These are phyloP conservation scores for Montipora foliosa DNA, from an alignment of 64 coral and sea anemone genomes.

Conservation along the genomic window DNA sequence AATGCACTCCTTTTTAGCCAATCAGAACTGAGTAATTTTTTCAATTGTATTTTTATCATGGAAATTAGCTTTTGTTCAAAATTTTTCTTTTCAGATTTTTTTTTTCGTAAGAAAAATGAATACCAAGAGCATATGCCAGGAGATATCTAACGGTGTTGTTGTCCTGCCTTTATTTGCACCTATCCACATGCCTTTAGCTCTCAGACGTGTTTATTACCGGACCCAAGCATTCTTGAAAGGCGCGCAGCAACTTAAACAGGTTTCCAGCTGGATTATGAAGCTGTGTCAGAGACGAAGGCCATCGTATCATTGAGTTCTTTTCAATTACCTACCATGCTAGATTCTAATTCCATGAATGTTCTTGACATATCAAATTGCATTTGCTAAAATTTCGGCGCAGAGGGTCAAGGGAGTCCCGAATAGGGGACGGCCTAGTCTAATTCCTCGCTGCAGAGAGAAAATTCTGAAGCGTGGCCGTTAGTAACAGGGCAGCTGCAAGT, in stretches of 20 bases:
- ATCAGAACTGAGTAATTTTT: too few relatives aligned
- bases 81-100: too few relatives aligned
- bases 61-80: too few relatives aligned
- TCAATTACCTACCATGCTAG: not conserved
- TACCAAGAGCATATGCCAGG: not conserved
- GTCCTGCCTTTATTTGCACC: too few relatives aligned
- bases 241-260: not conserved
- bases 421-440: constrained; percentile 19
- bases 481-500: constrained; percentile 27
- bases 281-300: not conserved
- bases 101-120: not conserved
- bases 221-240: constrained; percentile 15
- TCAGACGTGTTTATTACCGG: not conserved
- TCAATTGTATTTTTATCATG: too few relatives aligned
- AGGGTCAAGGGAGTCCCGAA: too few relatives aligned
- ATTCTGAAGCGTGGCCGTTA: not conserved
- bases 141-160: too few relatives aligned
- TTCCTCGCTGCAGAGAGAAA: constrained; percentile 27
- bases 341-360: not conserved
- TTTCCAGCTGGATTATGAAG: not conserved
- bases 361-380: not conserved
- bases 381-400: not conserved
- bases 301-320: constrained; percentile 23
- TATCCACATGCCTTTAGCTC: constrained; percentile 17
- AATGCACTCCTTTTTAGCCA: too few relatives aligned